Percentiles rank a stretch among this genome's conserved stretches.
phyloP scores from a whole-genome alignment of 2,888 invertebrate genomes.

The Mimas tiliae region DNA sequence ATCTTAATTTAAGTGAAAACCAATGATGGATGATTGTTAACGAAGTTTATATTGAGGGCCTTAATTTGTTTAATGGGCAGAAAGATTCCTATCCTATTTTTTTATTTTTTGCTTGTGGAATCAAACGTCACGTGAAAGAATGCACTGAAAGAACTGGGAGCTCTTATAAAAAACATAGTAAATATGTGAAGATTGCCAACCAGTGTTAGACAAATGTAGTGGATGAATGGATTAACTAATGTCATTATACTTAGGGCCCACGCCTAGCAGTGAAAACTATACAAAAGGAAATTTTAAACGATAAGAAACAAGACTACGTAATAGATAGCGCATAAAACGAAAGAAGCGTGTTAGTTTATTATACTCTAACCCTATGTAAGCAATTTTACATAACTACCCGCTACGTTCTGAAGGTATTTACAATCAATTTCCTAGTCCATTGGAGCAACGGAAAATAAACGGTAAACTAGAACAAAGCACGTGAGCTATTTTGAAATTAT shows the following conservation, averaged over 20 bases:
- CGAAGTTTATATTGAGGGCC: no score
- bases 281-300: slow-evolving; percentile 17
- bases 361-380: slow-evolving; percentile 26
- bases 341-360: slow-evolving; percentile 26
- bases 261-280: no score
- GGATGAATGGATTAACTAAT: no score
- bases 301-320: slow-evolving; percentile 13
- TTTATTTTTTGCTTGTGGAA: no score
- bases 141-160: no score
- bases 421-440: slow-evolving; percentile 38
- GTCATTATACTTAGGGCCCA: no score
- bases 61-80: neutral
- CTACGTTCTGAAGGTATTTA: slow-evolving; percentile 34
- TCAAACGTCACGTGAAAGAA: no score
- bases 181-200: no score
- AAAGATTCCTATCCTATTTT: neutral
- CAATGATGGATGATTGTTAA: neutral
- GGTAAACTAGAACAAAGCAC: neutral
- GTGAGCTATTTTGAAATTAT: slow-evolving; percentile 22
- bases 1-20: neutral
- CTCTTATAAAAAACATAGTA: no score
- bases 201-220: no score
- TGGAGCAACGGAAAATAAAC: slow-evolving; percentile 24
- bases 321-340: slow-evolving; percentile 19
- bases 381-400: slow-evolving; percentile 30